Evolutionary conservation across 2,888 invertebrate species (phyloP).

Genomic region (Matsumyia berberina): DNA sequence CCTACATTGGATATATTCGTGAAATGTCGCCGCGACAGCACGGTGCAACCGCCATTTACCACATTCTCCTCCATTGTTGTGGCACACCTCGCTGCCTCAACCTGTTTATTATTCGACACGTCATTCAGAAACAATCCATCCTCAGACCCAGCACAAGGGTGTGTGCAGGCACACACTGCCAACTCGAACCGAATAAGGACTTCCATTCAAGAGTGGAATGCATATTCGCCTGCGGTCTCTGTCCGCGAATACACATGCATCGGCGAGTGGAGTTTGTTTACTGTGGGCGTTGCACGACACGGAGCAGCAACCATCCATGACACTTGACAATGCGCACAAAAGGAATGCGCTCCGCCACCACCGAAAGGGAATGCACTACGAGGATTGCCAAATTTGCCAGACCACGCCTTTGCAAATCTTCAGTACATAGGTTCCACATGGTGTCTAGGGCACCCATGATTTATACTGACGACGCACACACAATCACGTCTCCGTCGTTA

Average conservation of each 20-base stretch:
- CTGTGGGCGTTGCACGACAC: conserved; percentile 70
- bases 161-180: conserved; percentile 11
- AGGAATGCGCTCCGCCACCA: conserved; percentile 67
- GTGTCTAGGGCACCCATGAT: conserved; percentile 70
- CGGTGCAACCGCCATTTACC: conserved; percentile 65
- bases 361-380: conserved; percentile 62
- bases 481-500: conserved; percentile 1
- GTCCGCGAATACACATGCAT: conserved; percentile 7
- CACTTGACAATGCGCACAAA: conserved; percentile 73
- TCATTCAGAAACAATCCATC: conserved; percentile 67
- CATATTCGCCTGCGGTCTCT: conserved; percentile 22
- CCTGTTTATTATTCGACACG: conserved; percentile 75
- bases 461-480: conserved; percentile 38
- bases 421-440: conserved; percentile 54
- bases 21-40: conserved; percentile 69
- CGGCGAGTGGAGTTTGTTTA: conserved; percentile 55
- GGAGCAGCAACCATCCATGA: conserved; percentile 71
- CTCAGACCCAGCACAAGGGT: conserved; percentile 17
- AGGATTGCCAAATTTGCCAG: conserved; percentile 66
- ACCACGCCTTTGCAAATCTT: conserved; percentile 68
- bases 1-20: conserved; percentile 73
- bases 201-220: conserved; percentile 68
- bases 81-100: conserved; percentile 69
- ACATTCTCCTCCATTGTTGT: conserved; percentile 72
- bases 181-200: conserved; percentile 55